These are phyloP conservation scores for Zenarchopterus dispar DNA, from an alignment of 2,797 vertebrate genomes.

Conservation along the genomic window DNA sequence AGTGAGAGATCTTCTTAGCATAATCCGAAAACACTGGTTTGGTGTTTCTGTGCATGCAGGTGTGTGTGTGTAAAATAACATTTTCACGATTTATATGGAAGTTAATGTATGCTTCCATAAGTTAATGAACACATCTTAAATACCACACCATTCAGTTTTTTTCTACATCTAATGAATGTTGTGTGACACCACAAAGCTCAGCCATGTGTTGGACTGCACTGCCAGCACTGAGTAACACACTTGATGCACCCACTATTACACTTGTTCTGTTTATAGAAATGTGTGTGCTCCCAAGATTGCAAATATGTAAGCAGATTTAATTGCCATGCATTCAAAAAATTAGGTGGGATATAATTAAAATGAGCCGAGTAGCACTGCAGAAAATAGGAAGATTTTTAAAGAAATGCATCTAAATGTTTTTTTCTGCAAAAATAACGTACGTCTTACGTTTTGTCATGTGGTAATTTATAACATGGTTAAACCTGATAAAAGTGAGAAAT, in stretches of 20 bases:
- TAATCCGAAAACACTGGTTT: slow-evolving; percentile 47
- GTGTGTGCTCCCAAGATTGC: slow-evolving; percentile 15
- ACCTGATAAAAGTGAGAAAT: slow-evolving; percentile 29
- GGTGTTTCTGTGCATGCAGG: slow-evolving; percentile 28
- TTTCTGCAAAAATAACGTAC: slow-evolving; percentile 27
- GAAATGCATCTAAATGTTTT: neutral
- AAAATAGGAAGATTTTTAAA: slow-evolving; percentile 20
- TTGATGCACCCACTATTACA: slow-evolving; percentile 17
- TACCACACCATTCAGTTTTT: slow-evolving; percentile 22
- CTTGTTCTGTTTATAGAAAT: slow-evolving; percentile 33
- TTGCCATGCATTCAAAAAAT: slow-evolving; percentile 29
- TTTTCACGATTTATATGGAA: slow-evolving; percentile 10
- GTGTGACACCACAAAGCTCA: slow-evolving; percentile 22
- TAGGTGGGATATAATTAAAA: slow-evolving; percentile 40
- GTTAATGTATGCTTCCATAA: slow-evolving; percentile 8
- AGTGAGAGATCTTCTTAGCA: slow-evolving; percentile 24
- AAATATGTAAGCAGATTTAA: slow-evolving; percentile 38
- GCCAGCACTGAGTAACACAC: slow-evolving; percentile 1
- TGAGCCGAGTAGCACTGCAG: slow-evolving; percentile 36
- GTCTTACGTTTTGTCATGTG: slow-evolving; percentile 24
- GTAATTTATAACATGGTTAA: slow-evolving; percentile 38
- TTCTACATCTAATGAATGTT: slow-evolving; percentile 22
- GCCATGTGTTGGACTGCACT: slow-evolving; percentile 9
- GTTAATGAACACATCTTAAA: slow-evolving; percentile 32
- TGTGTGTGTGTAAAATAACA: slow-evolving; percentile 10